Evolutionary conservation across 1,140 invertebrate genomes (phyloP).

Genomic region (Drosophila serrata): DNA sequence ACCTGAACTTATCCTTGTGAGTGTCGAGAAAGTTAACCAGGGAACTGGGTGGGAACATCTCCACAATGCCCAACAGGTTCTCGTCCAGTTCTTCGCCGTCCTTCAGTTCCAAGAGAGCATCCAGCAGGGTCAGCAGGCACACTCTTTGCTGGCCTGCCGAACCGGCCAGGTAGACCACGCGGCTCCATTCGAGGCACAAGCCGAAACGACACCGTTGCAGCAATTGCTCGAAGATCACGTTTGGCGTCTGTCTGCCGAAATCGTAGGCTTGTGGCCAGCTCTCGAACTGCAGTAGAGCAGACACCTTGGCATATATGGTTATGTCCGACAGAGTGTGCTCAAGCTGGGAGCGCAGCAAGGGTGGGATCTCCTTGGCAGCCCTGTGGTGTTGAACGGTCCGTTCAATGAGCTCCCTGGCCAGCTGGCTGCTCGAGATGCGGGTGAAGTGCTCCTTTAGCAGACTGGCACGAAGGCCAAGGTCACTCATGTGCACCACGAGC

Average conservation of each 20-base stretch:
- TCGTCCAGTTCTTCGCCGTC: slow-evolving; percentile 82
- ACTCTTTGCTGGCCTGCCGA: slow-evolving; percentile 76
- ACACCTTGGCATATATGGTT: slow-evolving; percentile 85
- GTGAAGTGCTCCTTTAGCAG: slow-evolving; percentile 84
- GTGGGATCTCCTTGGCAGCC: slow-evolving; percentile 70
- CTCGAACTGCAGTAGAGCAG: slow-evolving; percentile 83
- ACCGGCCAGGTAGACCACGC: slow-evolving; percentile 85
- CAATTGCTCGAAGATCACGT: slow-evolving; percentile 86
- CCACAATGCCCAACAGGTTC: slow-evolving; percentile 81
- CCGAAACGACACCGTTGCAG: slow-evolving; percentile 86
- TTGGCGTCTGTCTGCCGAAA: slow-evolving; percentile 86
- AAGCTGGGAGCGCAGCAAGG: slow-evolving; percentile 63
- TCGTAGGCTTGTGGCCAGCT: slow-evolving; percentile 85
- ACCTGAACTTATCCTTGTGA: slow-evolving; percentile 88
- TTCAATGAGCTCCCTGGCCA: slow-evolving; percentile 76
- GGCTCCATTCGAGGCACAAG: slow-evolving; percentile 88
- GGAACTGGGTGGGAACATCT: slow-evolving; percentile 85
- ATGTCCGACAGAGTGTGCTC: slow-evolving; percentile 86
- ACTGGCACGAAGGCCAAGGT: slow-evolving; percentile 72
- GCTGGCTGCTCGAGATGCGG: slow-evolving; percentile 66
- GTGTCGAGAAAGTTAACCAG: slow-evolving; percentile 88
- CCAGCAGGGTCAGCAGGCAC: slow-evolving; percentile 59
- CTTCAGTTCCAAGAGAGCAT: slow-evolving; percentile 55
- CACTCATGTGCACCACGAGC: slow-evolving; percentile 56
- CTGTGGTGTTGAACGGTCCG: slow-evolving; percentile 66